Percentiles rank a stretch among this genome's conserved stretches.
Evolutionary conservation across 2,888 invertebrate genomes (phyloP).

Genomic region (Agrotis exclamationis): DNA sequence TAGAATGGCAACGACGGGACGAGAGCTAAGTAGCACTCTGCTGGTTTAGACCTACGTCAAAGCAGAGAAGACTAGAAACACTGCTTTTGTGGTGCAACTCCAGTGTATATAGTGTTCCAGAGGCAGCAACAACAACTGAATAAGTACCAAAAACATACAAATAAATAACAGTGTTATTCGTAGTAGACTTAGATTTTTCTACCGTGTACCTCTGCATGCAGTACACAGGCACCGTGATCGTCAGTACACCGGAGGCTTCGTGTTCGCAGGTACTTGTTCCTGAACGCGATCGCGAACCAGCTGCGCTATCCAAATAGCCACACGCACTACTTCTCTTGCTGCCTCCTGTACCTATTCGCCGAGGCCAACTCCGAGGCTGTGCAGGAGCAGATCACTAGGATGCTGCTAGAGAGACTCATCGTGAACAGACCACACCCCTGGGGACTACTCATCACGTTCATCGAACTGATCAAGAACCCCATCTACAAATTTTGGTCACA

Average conservation of each 20-base stretch:
- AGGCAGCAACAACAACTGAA: background rate
- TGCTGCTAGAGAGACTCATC: constrained; percentile 98
- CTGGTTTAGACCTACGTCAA: background rate
- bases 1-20: background rate
- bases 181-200: background rate
- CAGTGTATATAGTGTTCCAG: background rate
- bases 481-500: constrained; percentile 99
- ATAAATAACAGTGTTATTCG: constrained; percentile 1
- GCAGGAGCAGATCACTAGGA: constrained; percentile 99
- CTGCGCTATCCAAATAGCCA: constrained; percentile 99
- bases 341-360: constrained; percentile 98
- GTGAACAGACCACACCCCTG: constrained; percentile 99
- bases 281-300: constrained; percentile 99
- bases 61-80: background rate
- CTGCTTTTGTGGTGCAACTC: background rate
- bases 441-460: constrained; percentile 99
- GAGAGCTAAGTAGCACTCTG: background rate
- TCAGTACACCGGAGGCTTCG: constrained; percentile 2
- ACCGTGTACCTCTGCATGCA: background rate
- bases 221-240: background rate
- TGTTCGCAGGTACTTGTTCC: constrained; percentile 95
- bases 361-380: constrained; percentile 99
- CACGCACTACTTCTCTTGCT: constrained; percentile 99
- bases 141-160: constrained; percentile 6
- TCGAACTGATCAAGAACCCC: constrained; percentile 99